Evolutionary conservation across 2,888 invertebrate species (phyloP).

Genomic region (Meliscaeva auricollis): DNA sequence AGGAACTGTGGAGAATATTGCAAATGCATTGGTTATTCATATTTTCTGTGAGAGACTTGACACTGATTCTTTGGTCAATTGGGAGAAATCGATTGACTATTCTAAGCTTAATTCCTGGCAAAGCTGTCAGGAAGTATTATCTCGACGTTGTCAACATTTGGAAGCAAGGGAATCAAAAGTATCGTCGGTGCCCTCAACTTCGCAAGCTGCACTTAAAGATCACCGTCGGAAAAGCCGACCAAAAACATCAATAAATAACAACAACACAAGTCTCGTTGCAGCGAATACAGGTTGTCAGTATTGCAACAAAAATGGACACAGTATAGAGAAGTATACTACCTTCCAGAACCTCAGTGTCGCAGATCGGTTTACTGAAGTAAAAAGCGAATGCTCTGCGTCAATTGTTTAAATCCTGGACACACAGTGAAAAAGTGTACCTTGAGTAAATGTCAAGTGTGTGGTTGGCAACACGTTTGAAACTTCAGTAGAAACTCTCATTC

Average conservation of each 20-base stretch:
- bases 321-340: not conserved
- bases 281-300: not conserved
- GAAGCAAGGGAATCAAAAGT: not conserved
- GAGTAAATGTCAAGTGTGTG: too few species aligned
- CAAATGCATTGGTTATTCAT: slow-evolving; percentile 4
- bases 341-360: not conserved
- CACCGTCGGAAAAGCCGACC: too few species aligned
- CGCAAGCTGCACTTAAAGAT: too few species aligned
- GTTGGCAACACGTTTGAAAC: slow-evolving; percentile 4
- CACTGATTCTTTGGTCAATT: not conserved
- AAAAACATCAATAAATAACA: not conserved
- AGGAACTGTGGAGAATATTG: not conserved
- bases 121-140: not conserved
- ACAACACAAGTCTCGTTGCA: slow-evolving; percentile 7
- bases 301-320: not conserved
- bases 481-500: not conserved
- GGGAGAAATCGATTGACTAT: not conserved
- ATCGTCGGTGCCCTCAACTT: not conserved
- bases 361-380: not conserved
- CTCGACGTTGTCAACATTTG: not conserved
- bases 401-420: not conserved
- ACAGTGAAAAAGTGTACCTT: too few species aligned
- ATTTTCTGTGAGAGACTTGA: not conserved
- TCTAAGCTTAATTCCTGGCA: not conserved
- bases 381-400: not conserved